Conservation (phyloP, 1,140 invertebrate genomes). For the Zaprionus africanus region DNA sequence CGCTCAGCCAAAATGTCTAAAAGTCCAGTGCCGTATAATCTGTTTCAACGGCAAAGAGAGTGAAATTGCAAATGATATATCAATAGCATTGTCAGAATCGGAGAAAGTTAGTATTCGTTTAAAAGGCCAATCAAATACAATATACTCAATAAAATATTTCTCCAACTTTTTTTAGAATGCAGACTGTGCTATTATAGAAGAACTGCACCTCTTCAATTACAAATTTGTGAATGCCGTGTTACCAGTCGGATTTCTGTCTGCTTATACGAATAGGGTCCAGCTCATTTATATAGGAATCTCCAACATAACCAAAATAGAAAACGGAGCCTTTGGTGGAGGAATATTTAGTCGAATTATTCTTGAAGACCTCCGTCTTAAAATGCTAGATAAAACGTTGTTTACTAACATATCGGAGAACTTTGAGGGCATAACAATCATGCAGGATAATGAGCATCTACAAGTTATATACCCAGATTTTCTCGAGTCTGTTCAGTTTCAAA, state of each 20-base stretch:
- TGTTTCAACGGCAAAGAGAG: conserved; percentile 38
- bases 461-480: conserved; percentile 47
- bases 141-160: background rate
- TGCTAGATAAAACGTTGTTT: conserved; percentile 49
- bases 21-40: conserved; percentile 38
- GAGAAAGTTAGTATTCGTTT: conserved; percentile 24
- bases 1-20: conserved; percentile 31
- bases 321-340: conserved; percentile 56
- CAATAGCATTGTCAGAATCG: conserved; percentile 1
- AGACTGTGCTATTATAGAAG: conserved; percentile 36
- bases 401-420: conserved; percentile 33
- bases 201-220: conserved; percentile 55
- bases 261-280: conserved; percentile 35
- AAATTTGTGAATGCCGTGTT: conserved; percentile 47
- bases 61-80: conserved; percentile 39
- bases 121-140: background rate
- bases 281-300: conserved; percentile 51
- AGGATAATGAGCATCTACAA: conserved; percentile 41
- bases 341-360: conserved; percentile 47
- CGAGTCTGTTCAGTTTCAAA: conserved; percentile 56
- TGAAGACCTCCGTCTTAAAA: conserved; percentile 48
- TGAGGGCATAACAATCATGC: conserved; percentile 37
- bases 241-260: conserved; percentile 49
- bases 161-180: background rate
- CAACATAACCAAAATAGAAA: conserved; percentile 44